Evolutionary conservation across 64 coral and sea anemone genomes (phyloP), one percentile per base, ranked within the genome.

Genomic region (Porites australiensis): DNA sequence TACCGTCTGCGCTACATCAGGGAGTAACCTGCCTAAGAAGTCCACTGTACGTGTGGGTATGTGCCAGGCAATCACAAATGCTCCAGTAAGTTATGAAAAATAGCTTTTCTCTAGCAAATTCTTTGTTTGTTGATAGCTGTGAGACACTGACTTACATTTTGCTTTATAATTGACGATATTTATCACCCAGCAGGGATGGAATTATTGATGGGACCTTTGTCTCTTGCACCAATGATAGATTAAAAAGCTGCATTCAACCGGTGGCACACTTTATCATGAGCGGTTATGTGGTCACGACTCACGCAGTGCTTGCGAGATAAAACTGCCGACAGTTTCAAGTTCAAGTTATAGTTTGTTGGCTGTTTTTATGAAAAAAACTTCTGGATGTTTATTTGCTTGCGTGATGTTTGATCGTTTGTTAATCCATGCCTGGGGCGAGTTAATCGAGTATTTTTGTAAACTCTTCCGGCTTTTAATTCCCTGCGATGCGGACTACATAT

Each of bases 131-230:
- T 4, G 13, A 76, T 59, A 13, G 16, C 14, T 51, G 27, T 52
- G 3, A 37, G 63, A 65, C 18, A 83, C 51, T 51, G 51, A 47
- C 81, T 49, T 67, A 47, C 45, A 47, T 48, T 51, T 64, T 67
- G 59, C 62, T 84, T 76, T 44, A 74, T 67, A 84, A 84, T 69
- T 84, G 81, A 46, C 63, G 62, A 50, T 65, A 84, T 69, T 84
- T 84, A 70, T 49, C 61, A 13, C 81, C 3, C 81, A 84, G 81
- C 63, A 69, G 81, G 81, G 12, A 84, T 45, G 18, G 46, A n/a
- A 46, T 68, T 84, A 65, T 84, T 49, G 44, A 50, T 60, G 47
- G n/a, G 16, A 49, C 23, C 8, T 83, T 64, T 67, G 61, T 83
- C 22, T 61, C 58, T 19, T 19, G n/a, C 8, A 14, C 44, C 63